Percentiles rank a stretch among this genome's conserved stretches.
Evolutionary conservation across 2,888 invertebrate genomes (phyloP).

Genomic region (Cantharis rufa): DNA sequence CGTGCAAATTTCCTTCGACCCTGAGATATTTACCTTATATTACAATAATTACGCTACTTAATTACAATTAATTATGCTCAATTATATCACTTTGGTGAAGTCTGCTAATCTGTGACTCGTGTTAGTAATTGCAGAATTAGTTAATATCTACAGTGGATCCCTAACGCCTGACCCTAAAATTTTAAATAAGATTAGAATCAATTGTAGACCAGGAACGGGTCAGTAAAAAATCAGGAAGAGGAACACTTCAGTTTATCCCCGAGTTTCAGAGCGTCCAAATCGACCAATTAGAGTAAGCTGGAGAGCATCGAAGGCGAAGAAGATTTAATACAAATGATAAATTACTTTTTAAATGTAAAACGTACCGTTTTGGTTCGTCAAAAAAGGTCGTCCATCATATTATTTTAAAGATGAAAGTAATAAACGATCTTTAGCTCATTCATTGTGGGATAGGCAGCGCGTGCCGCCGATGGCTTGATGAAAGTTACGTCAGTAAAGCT

Average conservation of each 20-base stretch:
- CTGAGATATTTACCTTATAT: neutral
- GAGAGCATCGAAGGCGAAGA: neutral
- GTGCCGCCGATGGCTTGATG: constrained; percentile 44
- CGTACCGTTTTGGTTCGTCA: neutral
- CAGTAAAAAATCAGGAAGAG: too few species aligned
- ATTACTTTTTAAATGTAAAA: neutral
- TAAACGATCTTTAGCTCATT: neutral
- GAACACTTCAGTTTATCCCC: too few species aligned
- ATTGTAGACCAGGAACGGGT: too few species aligned
- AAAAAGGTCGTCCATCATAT: neutral
- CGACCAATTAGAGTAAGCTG: neutral
- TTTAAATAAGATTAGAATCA: too few species aligned
- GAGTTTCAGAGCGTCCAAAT: neutral
- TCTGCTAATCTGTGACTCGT: neutral
- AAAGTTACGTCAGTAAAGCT: constrained; percentile 49
- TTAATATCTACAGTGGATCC: neutral
- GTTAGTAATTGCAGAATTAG: neutral
- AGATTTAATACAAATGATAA: neutral
- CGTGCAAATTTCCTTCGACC: neutral
- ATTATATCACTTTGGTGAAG: neutral
- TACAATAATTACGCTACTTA: neutral
- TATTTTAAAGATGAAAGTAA: neutral
- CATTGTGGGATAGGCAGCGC: constrained; percentile 33
- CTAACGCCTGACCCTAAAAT: neutral
- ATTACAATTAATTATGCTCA: neutral